A percentile compares a stretch with the other conserved stretches of the same genome.
These are phyloP conservation scores for Dendrolimus punctatus DNA, from an alignment of 1,140 invertebrate genomes.

Conservation along the genomic window DNA sequence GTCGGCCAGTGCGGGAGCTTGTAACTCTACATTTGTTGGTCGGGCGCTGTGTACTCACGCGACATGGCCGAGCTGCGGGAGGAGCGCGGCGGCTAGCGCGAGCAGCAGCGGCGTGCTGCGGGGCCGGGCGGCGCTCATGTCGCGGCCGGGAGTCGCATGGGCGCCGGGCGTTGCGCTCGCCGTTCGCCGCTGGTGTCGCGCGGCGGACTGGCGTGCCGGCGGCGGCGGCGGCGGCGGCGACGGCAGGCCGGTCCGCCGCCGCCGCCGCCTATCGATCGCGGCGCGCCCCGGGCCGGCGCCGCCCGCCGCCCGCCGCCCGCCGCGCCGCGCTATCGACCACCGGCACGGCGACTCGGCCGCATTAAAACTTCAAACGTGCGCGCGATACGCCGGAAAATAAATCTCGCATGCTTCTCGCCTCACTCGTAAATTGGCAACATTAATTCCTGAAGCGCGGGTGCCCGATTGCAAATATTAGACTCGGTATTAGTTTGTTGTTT, in stretches of 20 bases:
- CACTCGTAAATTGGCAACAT: neutral
- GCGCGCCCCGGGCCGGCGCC: slow-evolving; percentile 46
- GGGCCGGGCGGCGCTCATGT: slow-evolving; percentile 46
- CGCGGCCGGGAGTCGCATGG: slow-evolving; percentile 35
- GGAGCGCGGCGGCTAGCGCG: slow-evolving; percentile 42
- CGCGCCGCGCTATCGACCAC: slow-evolving; percentile 37
- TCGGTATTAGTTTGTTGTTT: too few relatives aligned
- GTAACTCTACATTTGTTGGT: too few relatives aligned
- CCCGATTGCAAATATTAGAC: too few relatives aligned
- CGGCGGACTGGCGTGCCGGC: slow-evolving; percentile 34
- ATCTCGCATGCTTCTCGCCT: slow-evolving; percentile 13
- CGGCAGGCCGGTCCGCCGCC: slow-evolving; percentile 9
- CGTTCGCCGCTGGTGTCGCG: slow-evolving; percentile 31
- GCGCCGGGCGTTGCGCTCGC: slow-evolving; percentile 17
- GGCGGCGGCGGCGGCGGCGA: slow-evolving; percentile 2
- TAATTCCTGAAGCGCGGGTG: too few relatives aligned
- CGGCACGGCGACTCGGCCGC: slow-evolving; percentile 22
- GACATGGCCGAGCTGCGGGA: slow-evolving; percentile 52
- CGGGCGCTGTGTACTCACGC: slow-evolving; percentile 38
- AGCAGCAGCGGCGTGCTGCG: slow-evolving; percentile 47
- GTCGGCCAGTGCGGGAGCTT: too few relatives aligned
- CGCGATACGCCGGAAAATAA: slow-evolving; percentile 25
- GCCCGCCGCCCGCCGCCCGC: slow-evolving; percentile 43
- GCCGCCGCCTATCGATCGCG: slow-evolving; percentile 34
- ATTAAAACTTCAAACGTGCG: slow-evolving; percentile 45